Evolutionary conservation across 2,888 invertebrate species (phyloP), one percentile per base, ranked within the genome.

Genomic region (Drosophila yooni): DNA sequence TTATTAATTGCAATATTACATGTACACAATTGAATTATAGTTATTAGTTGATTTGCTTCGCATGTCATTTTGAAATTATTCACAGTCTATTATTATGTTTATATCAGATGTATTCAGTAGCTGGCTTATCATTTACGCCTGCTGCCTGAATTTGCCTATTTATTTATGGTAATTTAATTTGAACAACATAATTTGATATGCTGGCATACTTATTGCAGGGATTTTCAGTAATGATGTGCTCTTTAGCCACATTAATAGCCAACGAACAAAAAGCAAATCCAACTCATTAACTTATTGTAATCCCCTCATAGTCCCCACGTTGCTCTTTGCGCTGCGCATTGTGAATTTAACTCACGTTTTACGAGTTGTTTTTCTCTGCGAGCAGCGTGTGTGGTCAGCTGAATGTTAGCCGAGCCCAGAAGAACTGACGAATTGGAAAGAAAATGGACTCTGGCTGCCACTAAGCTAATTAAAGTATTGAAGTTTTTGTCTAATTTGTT

Each of bases 401-500:
- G 2, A 59, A 43, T 13, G 29, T 29, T 10, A 33, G 4, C 31
- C 29, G 48, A 33, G 21, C 21, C 25, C 29, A 25, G 46, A 2
- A 13, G 43, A 21, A 34, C 50, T 56, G 64, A 36, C 40, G 70
- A 43, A 57, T 58, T 59, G 34, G 50, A 33, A 51, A 31, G 21
- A n/a, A 53, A 36, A 51, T 46, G 29, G 21, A 29, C 18, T 54
- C 51, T 29, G 36, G 54, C 64, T 58, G 54, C 15, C 27, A 34
- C 61, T 70, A 70, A 88, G 73, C 68, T 85, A 82, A 83, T 83
- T 88, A 83, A 77, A 77, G 58, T 68, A 85, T 77, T 82, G 74
- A 73, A 85, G 70, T 66, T 74, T 74, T 70, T 66, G 72, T 71
- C 70, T 78, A 79, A 82, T 88, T 88, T 76, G 76, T 70, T 71